These are phyloP conservation scores for Terrapene triunguis DNA, from an alignment of 2,113 vertebrate species.

Conservation along the genomic window DNA sequence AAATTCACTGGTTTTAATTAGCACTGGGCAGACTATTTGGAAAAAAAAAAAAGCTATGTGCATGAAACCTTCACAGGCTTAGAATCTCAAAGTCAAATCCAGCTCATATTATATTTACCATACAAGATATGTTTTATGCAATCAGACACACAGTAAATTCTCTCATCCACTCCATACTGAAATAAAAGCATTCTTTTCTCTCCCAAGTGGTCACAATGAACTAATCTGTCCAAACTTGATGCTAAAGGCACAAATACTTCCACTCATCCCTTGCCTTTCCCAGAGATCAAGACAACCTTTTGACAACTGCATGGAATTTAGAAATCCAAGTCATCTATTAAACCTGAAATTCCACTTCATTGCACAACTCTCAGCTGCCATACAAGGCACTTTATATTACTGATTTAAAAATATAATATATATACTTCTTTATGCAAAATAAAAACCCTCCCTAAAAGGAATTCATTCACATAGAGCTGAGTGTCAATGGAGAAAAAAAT, in stretches of 20 bases:
- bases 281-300: constrained; percentile 50
- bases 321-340: constrained; percentile 63
- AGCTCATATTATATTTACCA: constrained; percentile 39
- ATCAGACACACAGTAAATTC: background rate
- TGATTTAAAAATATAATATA: background rate
- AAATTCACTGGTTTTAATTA: constrained; percentile 63
- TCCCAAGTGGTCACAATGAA: constrained; percentile 33
- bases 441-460: background rate
- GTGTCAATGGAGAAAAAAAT: background rate
- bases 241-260: constrained; percentile 13
- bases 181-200: background rate
- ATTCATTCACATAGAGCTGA: background rate
- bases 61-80: background rate
- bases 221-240: constrained; percentile 31
- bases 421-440: background rate
- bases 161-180: background rate
- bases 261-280: constrained; percentile 30
- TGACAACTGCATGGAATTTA: constrained; percentile 47
- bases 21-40: constrained; percentile 29
- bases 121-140: constrained; percentile 37
- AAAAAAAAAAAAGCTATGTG: background rate
- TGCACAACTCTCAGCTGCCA: constrained; percentile 32
- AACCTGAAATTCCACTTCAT: constrained; percentile 52
- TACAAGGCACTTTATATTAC: constrained; percentile 27
- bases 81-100: constrained; percentile 15